Conservation (phyloP, 2,113 vertebrate species). For the Heptranchias perlo region DNA sequence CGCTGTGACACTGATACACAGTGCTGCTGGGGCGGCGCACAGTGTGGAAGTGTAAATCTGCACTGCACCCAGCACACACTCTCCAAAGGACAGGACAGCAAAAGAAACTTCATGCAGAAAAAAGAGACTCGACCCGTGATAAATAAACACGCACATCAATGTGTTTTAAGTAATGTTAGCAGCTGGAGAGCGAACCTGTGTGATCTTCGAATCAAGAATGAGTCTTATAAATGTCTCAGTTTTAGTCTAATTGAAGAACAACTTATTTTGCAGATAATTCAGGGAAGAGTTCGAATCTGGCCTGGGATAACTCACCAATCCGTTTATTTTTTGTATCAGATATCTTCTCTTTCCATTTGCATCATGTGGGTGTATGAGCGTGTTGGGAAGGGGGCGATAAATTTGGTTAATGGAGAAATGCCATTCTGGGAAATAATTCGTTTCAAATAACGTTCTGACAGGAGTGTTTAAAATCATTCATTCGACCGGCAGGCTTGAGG, state of each 20-base stretch:
- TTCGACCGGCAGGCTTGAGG: too few species aligned
- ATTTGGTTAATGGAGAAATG: too few species aligned
- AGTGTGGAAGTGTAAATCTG: too few species aligned
- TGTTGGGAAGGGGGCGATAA: not conserved
- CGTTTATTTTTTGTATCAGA: not conserved
- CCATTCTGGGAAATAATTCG: not conserved
- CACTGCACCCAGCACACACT: not conserved
- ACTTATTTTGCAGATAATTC: not conserved
- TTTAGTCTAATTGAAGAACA: not conserved
- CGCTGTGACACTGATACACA: not conserved
- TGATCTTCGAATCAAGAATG: not conserved
- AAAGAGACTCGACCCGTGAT: not conserved
- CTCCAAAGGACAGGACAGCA: not conserved
- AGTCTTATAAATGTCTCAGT: not conserved
- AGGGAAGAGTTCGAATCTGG: not conserved
- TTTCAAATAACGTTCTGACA: not conserved
- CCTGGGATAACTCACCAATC: not conserved
- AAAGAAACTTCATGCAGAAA: not conserved
- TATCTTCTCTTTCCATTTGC: not conserved
- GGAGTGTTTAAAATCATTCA: not conserved
- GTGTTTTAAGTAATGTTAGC: not conserved
- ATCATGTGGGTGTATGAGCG: not conserved
- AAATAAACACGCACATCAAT: not conserved
- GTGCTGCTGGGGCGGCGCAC: not conserved
- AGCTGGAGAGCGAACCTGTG: not conserved